Conservation (phyloP, 2,113 vertebrate species). For the Poicephalus meyeri region DNA sequence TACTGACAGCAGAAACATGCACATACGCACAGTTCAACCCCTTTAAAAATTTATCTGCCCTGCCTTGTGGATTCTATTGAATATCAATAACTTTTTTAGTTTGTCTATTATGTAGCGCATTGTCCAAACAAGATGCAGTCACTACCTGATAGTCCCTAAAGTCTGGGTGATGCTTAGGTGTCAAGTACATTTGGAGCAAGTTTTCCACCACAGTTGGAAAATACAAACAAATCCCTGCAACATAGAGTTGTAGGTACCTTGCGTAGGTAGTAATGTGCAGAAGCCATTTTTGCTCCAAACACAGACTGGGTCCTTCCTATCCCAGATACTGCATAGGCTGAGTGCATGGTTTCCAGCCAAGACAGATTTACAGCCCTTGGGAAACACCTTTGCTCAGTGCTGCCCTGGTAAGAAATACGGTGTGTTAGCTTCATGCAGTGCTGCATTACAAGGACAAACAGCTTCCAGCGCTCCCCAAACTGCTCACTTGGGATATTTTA, state of each 20-base stretch:
- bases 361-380: not conserved
- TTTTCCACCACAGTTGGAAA: not conserved
- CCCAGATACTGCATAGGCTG: not conserved
- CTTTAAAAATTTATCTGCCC: slow-evolving; percentile 45
- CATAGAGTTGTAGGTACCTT: not conserved
- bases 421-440: not conserved
- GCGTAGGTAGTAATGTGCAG: not conserved
- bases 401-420: not conserved
- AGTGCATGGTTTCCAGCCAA: not conserved
- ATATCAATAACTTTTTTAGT: not conserved
- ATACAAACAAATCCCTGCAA: not conserved
- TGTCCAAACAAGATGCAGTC: not conserved
- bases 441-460: not conserved
- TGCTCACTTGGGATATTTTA: not conserved
- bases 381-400: not conserved
- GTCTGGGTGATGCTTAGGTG: not conserved
- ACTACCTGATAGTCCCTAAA: not conserved
- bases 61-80: not conserved
- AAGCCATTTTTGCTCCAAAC: not conserved
- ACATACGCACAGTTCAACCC: not conserved
- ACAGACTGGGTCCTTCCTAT: not conserved
- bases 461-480: not conserved
- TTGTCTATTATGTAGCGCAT: not conserved
- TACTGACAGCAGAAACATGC: not conserved
- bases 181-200: not conserved